Evolutionary conservation across 2,113 vertebrate species (phyloP), one percentile per base, ranked within the genome.

Genomic region (Cynocephalus volans): DNA sequence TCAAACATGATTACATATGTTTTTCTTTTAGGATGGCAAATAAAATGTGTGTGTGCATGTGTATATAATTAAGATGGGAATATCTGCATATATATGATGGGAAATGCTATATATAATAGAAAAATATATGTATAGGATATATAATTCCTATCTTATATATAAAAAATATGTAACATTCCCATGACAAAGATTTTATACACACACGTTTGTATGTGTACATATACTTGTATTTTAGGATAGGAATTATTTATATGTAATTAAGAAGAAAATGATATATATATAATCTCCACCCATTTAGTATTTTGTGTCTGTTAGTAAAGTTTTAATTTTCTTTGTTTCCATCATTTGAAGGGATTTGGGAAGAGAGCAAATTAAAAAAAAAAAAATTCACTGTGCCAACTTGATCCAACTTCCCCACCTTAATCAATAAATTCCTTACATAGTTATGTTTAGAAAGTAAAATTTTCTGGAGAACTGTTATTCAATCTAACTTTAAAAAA

Each of bases 361-460:
- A 89, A 69, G 21, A 93, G 1, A 48, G 4, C 2, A 62, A 80
- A 80, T 19, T 58, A 11, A 76, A 50, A 17, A 48, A 21, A 21
- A 45, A 23, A 76, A 23, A 70, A 56, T 83, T 87, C 60, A 76
- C 8, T 56, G 8, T 9, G 11, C 15, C 77, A 94, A 73, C 41
- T 19, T 58, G 15, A 76, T 36, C 56, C 70, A 91, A 84, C 54
- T 87, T 87, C 36, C 41, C 45, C 17, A 36, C 76, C 81, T 84
- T 73, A 86, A 76, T 82, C 52, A 95, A 73, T 13, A 83, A 48
- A 90, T 86, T 91, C 45, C 76, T 95, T 85, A 96, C 5, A 17
- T 31, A 81, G 28, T 31, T 85, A 88, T 28, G 52, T 84, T 94
- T 36, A 73, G 12, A 69, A 94, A 90, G 67, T 79, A 86, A 87